Evolutionary conservation across 2,113 vertebrate genomes (phyloP).

Genomic region (Heloderma charlesbogerti): DNA sequence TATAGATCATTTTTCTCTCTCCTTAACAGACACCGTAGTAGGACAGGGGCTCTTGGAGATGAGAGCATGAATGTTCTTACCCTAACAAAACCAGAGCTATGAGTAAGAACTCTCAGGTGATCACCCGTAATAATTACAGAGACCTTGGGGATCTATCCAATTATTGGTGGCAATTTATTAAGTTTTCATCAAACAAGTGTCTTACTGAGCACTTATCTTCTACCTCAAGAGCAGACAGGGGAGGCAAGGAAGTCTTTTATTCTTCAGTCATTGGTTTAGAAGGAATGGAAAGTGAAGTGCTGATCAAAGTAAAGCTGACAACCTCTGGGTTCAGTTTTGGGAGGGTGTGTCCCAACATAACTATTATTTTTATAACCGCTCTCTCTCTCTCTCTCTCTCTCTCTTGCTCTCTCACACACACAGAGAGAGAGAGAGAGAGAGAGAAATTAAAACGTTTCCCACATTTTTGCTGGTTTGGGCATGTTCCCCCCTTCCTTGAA

Average conservation of each 20-base stretch:
- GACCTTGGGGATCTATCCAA: conserved; percentile 47
- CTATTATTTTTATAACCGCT: neutral
- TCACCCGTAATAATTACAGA: conserved; percentile 7
- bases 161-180: conserved; percentile 41
- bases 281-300: conserved; percentile 52
- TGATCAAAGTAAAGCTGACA: conserved; percentile 68
- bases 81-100: neutral
- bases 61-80: conserved; percentile 23
- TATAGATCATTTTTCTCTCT: conserved; percentile 58
- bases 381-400: no score
- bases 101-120: conserved; percentile 56
- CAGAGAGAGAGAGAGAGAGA: neutral
- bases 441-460: no score
- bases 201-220: neutral
- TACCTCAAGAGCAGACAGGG: conserved; percentile 35
- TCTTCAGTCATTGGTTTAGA: conserved; percentile 50
- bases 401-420: no score
- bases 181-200: conserved; percentile 53
- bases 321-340: conserved; percentile 60
- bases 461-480: neutral
- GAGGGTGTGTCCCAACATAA: conserved; percentile 68
- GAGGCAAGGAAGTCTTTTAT: conserved; percentile 41
- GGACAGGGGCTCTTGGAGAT: neutral
- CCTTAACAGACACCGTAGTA: conserved; percentile 14
- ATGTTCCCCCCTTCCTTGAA: neutral